Base-by-base conservation (phyloP, 2,888 invertebrate genomes). In the Acleris cristana region DNA sequence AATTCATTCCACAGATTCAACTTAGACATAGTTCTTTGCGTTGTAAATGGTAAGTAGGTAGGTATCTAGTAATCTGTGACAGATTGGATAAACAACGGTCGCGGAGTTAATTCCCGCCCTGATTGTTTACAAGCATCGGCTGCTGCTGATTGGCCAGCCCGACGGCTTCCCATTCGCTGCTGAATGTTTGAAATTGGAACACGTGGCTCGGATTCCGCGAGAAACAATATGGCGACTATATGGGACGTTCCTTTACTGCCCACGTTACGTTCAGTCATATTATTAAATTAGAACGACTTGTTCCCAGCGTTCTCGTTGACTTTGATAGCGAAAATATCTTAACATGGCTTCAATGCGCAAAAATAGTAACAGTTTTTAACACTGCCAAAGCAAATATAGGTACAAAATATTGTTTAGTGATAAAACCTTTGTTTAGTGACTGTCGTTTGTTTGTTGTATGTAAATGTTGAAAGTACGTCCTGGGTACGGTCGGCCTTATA, bases 131-230 rank as follows among this genome's bases (percentile, higher is more conserved):
- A 79, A 81, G 74, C 70, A 70, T 58, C 72, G 67, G 71, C 65
- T 71, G 64, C 70, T 70, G 70, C 73, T 78, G 83, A 89, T 89
- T 89, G 89, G 89, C 71, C 70, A 51, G 52, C 21, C 21, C 7
- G 55, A 19, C 45, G 44, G 71, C 72, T 73, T 74, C 74, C 76
- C 74, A 88, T 89, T 89, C 86, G 88, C 71, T 72, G 88, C 71
- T 72, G 74, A 70, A 70, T 61, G 70, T 65, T 64, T 62, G 68
- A 62, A 64, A 64, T 69, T 64, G 44, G 68, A 69, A 69, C 61
- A 56, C 53, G 54, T 58, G 57, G 65, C 30, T 58, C 52, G 49
- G n/a, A 62, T 67, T 67, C 51, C 52, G 52, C 52, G 57, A 57
- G 53, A 65, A 65, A 53, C 62, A 63, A 67, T 54, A 66, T 66